These are phyloP conservation scores for Corella eumyota DNA, from an alignment of 23 tunicate genomes.

Conservation along the genomic window DNA sequence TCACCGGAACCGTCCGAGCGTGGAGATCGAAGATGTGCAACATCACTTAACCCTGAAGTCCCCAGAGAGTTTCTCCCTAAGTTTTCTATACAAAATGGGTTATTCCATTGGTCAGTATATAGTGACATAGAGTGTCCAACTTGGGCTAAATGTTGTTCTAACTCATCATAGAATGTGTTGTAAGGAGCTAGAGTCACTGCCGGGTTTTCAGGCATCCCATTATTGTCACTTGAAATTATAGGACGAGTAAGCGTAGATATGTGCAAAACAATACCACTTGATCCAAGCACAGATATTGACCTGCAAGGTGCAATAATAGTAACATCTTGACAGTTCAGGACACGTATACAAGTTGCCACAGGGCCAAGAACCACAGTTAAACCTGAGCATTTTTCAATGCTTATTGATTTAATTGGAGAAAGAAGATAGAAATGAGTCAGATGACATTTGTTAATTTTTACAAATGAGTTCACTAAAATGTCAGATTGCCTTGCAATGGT, in stretches of 20 bases:
- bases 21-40: background rate
- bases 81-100: slow-evolving; percentile 44
- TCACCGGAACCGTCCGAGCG: background rate
- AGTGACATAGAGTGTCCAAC: slow-evolving; percentile 68
- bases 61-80: slow-evolving; percentile 3
- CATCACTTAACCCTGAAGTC: slow-evolving; percentile 20
- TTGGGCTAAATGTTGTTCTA: slow-evolving; percentile 55
- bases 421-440: slow-evolving; percentile 50
- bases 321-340: slow-evolving; percentile 54
- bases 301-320: slow-evolving; percentile 70
- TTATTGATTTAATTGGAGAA: slow-evolving; percentile 64
- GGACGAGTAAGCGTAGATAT: slow-evolving; percentile 72
- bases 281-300: slow-evolving; percentile 27
- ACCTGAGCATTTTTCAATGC: slow-evolving; percentile 73
- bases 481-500: slow-evolving; percentile 61
- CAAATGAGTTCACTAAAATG: slow-evolving; percentile 20
- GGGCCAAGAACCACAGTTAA: slow-evolving; percentile 70
- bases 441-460: slow-evolving; percentile 54
- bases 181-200: slow-evolving; percentile 76
- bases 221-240: slow-evolving; percentile 31
- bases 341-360: slow-evolving; percentile 41
- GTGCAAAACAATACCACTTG: slow-evolving; percentile 22
- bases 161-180: slow-evolving; percentile 64
- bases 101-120: slow-evolving; percentile 84
- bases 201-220: background rate